phyloP scores from a whole-genome alignment of 2,888 invertebrate genomes.

The Scaptomyza flava region DNA sequence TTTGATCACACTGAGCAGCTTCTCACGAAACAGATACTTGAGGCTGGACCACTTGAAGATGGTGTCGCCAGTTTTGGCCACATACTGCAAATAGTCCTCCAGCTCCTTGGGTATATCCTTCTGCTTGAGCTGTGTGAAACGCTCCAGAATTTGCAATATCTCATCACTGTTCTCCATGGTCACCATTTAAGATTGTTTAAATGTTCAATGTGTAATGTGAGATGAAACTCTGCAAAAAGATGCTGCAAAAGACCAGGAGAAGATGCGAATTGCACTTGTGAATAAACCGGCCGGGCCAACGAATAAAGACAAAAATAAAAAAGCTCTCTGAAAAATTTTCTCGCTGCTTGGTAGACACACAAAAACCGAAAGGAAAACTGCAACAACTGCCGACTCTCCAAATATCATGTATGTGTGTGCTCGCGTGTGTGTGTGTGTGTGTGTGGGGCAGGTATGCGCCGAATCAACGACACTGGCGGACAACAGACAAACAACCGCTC shows the following conservation, averaged over 20 bases:
- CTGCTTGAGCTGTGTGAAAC: constrained; percentile 90
- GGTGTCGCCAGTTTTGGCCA: constrained; percentile 97
- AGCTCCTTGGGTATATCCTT: constrained; percentile 94
- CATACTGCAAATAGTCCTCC: constrained; percentile 93
- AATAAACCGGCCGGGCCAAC: constrained; percentile 24
- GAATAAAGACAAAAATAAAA: not conserved
- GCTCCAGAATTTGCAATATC: constrained; percentile 92
- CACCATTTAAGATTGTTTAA: constrained; percentile 58
- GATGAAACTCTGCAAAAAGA: constrained; percentile 35
- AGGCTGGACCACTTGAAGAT: constrained; percentile 96
- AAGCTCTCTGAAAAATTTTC: constrained; percentile 30
- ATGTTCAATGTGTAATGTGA: constrained; percentile 20
- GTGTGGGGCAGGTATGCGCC: constrained; percentile 62
- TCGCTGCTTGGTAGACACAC: constrained; percentile 53
- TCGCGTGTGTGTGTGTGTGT: not conserved
- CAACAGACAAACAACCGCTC: constrained; percentile 1
- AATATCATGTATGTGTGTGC: not conserved
- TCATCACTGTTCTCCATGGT: constrained; percentile 93
- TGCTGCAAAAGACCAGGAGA: constrained; percentile 8
- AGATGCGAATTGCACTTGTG: constrained; percentile 15
- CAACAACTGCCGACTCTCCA: constrained; percentile 29
- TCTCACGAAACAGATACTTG: constrained; percentile 94
- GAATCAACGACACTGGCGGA: constrained; percentile 39
- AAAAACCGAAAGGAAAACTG: constrained; percentile 60
- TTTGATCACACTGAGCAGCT: constrained; percentile 93